Percentiles rank a stretch among this genome's conserved stretches.
Evolutionary conservation across 1,140 invertebrate species (phyloP).

Genomic region (Nasonia giraulti): DNA sequence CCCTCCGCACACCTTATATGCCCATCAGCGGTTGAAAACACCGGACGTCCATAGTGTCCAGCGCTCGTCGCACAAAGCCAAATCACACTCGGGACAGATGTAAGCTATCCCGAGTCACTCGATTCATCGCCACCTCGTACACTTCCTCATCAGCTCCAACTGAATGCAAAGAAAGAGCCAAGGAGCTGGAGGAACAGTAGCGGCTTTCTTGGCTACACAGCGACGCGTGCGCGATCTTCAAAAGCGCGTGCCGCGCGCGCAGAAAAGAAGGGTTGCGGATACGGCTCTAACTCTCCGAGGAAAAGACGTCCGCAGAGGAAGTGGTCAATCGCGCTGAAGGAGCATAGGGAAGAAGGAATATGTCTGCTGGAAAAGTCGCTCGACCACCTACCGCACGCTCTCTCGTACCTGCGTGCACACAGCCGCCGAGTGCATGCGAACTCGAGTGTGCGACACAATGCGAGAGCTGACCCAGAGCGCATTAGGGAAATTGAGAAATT

Average conservation of each 20-base stretch:
- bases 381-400: background rate
- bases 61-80: slow-evolving; percentile 2
- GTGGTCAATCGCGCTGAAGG: background rate
- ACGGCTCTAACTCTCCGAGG: background rate
- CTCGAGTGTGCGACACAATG: background rate
- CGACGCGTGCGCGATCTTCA: slow-evolving; percentile 23
- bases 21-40: background rate
- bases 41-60: slow-evolving; percentile 32
- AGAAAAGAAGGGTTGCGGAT: background rate
- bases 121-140: background rate
- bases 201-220: background rate
- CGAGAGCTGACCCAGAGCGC: background rate
- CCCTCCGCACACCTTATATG: background rate
- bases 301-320: slow-evolving; percentile 13
- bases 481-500: slow-evolving; percentile 40
- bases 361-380: slow-evolving; percentile 14
- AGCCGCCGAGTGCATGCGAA: background rate
- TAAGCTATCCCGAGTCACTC: slow-evolving; percentile 34
- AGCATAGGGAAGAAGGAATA: background rate
- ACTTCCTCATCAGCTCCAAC: too few relatives aligned
- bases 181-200: background rate
- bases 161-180: too few relatives aligned
- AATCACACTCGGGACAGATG: slow-evolving; percentile 39
- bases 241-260: background rate
- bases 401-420: background rate